Evolutionary conservation across 2,113 vertebrate species (phyloP), one percentile per base, ranked within the genome.

Genomic region (Cacatua alba): DNA sequence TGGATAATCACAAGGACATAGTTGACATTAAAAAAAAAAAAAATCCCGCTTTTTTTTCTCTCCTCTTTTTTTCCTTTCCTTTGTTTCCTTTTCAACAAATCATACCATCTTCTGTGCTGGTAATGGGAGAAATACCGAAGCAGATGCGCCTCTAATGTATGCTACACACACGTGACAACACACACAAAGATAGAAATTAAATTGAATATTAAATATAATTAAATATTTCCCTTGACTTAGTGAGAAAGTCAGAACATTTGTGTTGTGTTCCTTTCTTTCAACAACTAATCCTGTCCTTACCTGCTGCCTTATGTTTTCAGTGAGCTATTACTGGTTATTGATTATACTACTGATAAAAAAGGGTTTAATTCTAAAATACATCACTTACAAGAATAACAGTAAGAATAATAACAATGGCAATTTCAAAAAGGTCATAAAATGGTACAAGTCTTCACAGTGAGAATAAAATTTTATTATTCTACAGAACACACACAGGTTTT

Each of bases 401-500:
- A 80, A 65, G 39, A 92, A 78, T 76, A 93, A 67, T 2, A 68
- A 63, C 25, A 91, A 7, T 15, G 49, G 23, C 18, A 59, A 31
- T 86, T 94, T 86, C 28, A 41, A 33, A 72, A 77, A 77, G 25
- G 16, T 46, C 53, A 79, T 88, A 81, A 95, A 92, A 74, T 46
- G 8, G 33, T 74, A 7, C 21, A 79, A 57, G 51, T 82, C 33
- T 78, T 88, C 72, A 64, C 5, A 78, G 28, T 11, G 35, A 90
- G 80, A 95, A 67, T 46, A 82, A 63, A 86, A 71, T 68, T 43
- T 87, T 67, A 63, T 72, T 87, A 78, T 64, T 92, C 52, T 29
- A 78, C 3, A 75, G 60, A 84, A 8, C 33, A 26, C 29, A 84
- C 21, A 78, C 4, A 78, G 11, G 43, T 15, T 92, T 74, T 63